Percentiles rank a stretch among this genome's conserved stretches.
phyloP scores from a whole-genome alignment of 2,797 vertebrate species.

The Labeo calbasu region DNA sequence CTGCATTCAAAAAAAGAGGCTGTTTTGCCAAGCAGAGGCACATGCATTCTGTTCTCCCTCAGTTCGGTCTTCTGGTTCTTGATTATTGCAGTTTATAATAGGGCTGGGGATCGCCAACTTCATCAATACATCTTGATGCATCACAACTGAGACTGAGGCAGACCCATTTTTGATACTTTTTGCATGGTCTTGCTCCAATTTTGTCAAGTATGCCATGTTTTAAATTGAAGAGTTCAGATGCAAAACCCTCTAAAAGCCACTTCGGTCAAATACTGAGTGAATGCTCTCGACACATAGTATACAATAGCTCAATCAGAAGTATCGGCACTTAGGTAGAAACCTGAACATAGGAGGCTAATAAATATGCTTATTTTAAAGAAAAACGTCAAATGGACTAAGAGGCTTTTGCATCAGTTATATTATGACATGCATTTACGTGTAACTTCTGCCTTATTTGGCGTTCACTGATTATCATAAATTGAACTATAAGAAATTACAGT shows the following conservation, averaged over 20 bases:
- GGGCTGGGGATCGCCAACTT: not conserved
- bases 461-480: not conserved
- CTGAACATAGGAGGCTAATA: no score
- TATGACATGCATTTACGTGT: not conserved
- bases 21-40: conserved; percentile 56
- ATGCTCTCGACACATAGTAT: no score
- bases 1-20: conserved; percentile 61
- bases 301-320: no score
- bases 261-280: no score
- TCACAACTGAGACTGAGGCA: not conserved
- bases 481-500: not conserved
- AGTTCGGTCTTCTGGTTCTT: conserved; percentile 1
- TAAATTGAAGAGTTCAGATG: no score
- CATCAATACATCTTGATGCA: not conserved
- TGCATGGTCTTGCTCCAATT: not conserved
- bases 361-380: no score
- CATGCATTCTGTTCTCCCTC: conserved; percentile 56
- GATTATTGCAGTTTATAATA: not conserved
- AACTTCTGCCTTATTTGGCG: not conserved
- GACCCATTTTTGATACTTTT: not conserved
- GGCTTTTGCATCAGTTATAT: no score
- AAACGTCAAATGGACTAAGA: no score
- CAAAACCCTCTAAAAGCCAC: no score
- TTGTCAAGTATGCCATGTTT: not conserved
- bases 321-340: no score